phyloP scores from a whole-genome alignment of 64 coral and sea anemone species.

The Montipora cactus region DNA sequence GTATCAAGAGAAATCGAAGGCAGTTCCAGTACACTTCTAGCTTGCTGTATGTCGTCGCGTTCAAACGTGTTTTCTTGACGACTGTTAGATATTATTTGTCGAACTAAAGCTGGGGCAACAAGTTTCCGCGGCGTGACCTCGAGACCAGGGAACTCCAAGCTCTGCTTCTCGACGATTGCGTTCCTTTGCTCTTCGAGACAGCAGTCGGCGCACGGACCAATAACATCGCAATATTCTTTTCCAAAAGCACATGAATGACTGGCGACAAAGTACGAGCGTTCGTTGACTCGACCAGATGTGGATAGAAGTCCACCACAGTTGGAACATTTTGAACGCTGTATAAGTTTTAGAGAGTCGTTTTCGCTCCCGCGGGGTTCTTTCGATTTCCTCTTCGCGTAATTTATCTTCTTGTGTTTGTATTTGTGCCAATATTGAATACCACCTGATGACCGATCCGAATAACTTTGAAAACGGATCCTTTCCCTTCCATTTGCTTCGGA shows the following conservation, averaged over 20 bases:
- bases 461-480: constrained; percentile 53
- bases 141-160: constrained; percentile 80
- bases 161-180: constrained; percentile 78
- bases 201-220: constrained; percentile 84
- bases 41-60: constrained; percentile 24
- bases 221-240: constrained; percentile 81
- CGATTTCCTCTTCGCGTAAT: not conserved
- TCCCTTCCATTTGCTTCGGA: constrained; percentile 84
- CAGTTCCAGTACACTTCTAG: constrained; percentile 46
- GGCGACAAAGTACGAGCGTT: constrained; percentile 1
- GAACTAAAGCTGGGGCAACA: constrained; percentile 72
- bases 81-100: constrained; percentile 46
- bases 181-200: constrained; percentile 58
- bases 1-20: constrained; percentile 72
- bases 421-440: constrained; percentile 92
- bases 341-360: constrained; percentile 9
- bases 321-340: constrained; percentile 33
- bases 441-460: constrained; percentile 71
- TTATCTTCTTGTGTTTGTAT: constrained; percentile 26
- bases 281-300: constrained; percentile 6
- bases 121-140: constrained; percentile 82
- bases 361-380: not conserved
- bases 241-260: constrained; percentile 60
- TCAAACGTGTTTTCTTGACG: constrained; percentile 8
- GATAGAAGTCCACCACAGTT: constrained; percentile 76